These are phyloP conservation scores for Oscheius sp. DNA, from an alignment of 1,140 invertebrate genomes.

Conservation along the genomic window DNA sequence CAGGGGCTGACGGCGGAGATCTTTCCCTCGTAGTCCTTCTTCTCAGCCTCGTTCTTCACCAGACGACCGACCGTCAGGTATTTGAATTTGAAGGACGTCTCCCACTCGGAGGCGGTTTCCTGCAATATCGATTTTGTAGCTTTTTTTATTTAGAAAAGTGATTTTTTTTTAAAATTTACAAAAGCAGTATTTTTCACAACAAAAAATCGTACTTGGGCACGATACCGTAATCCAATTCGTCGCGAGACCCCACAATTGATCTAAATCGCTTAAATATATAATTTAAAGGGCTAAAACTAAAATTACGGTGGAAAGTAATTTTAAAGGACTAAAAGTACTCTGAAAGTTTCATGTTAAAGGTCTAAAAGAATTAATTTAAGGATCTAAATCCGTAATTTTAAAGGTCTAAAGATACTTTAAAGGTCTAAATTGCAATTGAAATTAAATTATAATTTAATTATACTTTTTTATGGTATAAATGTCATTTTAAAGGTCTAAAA, in stretches of 20 bases:
- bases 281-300: background rate
- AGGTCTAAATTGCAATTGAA: no score
- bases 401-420: no score
- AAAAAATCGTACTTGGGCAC: no score
- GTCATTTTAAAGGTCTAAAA: no score
- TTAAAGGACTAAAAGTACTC: background rate
- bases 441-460: no score
- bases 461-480: no score
- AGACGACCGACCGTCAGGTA: conserved; percentile 31
- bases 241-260: no score
- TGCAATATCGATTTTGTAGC: background rate
- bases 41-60: conserved; percentile 13
- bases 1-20: conserved; percentile 15
- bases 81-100: conserved; percentile 35
- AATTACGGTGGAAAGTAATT: no score
- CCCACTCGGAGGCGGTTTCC: conserved; percentile 36
- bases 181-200: background rate
- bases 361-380: no score
- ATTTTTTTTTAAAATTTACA: background rate
- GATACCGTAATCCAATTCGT: no score
- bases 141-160: background rate
- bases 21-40: conserved; percentile 11
- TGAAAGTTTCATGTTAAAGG: background rate
- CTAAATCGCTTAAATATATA: background rate
- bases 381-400: no score